Conservation (phyloP, 2,797 vertebrate species). For the Periophthalmus magnuspinnatus region DNA sequence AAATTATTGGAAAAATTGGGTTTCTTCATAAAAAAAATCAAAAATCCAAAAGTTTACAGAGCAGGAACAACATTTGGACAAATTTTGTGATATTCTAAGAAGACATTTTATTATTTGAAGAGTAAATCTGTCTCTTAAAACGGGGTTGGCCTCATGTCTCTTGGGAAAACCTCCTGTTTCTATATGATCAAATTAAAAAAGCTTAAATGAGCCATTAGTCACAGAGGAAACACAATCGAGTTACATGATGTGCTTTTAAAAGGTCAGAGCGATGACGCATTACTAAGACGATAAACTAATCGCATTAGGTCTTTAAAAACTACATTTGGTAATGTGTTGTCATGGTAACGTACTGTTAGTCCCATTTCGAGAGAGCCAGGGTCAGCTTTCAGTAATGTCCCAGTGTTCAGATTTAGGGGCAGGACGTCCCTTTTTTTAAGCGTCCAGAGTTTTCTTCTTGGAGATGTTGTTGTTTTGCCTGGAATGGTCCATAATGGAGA, state of each 20-base stretch:
- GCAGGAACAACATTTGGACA: too few species aligned
- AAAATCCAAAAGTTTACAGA: neutral
- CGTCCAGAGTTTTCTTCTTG: neutral
- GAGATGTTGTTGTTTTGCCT: neutral
- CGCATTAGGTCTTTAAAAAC: conserved; percentile 6
- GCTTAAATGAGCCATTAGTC: conserved; percentile 2
- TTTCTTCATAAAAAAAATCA: neutral
- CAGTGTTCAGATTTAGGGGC: too few species aligned
- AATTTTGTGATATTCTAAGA: too few species aligned
- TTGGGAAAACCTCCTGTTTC: neutral
- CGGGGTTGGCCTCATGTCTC: neutral
- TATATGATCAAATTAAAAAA: conserved; percentile 1
- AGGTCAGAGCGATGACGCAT: conserved; percentile 6
- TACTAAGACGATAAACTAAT: conserved; percentile 11
- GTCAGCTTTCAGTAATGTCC: neutral
- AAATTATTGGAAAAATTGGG: neutral
- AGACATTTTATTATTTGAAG: neutral
- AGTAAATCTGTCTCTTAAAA: conserved; percentile 5
- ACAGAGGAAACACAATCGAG: conserved; percentile 1
- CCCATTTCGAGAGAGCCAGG: neutral
- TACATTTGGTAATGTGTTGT: conserved; percentile 13
- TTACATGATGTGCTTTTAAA: neutral
- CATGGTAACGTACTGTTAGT: conserved; percentile 1
- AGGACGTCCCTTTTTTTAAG: too few species aligned
- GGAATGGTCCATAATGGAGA: neutral